Conservation (phyloP, 2,888 invertebrate species). For the Girardia tigrina region DNA sequence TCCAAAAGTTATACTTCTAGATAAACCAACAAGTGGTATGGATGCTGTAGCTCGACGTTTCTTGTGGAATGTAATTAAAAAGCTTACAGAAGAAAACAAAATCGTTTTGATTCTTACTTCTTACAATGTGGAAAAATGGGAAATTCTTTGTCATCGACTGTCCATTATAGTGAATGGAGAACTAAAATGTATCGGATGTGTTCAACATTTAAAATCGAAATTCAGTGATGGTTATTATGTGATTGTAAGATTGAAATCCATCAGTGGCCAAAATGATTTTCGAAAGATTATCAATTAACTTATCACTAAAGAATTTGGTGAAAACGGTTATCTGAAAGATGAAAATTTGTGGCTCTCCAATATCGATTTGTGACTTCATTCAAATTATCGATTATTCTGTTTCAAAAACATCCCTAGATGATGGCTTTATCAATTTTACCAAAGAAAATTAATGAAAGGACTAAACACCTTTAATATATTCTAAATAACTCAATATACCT, state of each 20-base stretch:
- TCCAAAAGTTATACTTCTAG: constrained; percentile 60
- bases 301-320: too few species aligned
- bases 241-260: constrained; percentile 42
- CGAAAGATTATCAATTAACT: too few species aligned
- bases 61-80: constrained; percentile 56
- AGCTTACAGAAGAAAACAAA: constrained; percentile 52
- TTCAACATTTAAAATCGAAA: constrained; percentile 52
- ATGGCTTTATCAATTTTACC: constrained; percentile 54
- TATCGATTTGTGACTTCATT: too few species aligned
- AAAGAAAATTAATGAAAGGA: too few species aligned
- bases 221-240: constrained; percentile 50
- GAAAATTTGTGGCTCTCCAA: too few species aligned
- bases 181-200: constrained; percentile 50
- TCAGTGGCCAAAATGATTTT: too few species aligned
- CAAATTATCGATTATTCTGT: constrained; percentile 55
- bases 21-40: constrained; percentile 61
- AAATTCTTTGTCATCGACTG: constrained; percentile 49
- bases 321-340: too few species aligned
- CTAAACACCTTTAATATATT: too few species aligned
- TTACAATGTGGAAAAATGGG: constrained; percentile 53
- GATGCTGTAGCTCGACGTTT: constrained; percentile 55
- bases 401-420: constrained; percentile 56
- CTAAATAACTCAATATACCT: too few species aligned
- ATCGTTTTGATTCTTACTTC: constrained; percentile 53
- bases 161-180: constrained; percentile 51